Conservation (phyloP, 1,140 invertebrate species). For the Cotesia vestalis region DNA sequence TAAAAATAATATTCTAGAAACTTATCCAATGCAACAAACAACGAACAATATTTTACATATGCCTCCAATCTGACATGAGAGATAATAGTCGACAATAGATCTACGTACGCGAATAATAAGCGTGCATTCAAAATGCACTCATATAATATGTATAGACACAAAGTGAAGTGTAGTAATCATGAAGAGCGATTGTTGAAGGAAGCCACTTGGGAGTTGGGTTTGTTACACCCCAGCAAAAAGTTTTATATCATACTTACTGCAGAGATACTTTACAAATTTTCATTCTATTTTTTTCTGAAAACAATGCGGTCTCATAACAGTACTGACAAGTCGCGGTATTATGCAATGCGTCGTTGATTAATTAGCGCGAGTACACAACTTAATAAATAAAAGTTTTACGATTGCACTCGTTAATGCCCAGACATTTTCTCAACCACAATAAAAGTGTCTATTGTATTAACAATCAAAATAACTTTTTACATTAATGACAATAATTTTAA, state of each 20-base stretch:
- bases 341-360: constrained; percentile 57
- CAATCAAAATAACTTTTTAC: too few species aligned
- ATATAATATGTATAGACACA: background rate
- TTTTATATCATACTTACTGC: background rate
- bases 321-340: constrained; percentile 4
- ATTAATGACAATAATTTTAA: too few species aligned
- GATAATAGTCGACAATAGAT: background rate
- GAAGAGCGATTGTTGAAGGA: background rate
- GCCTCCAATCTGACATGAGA: background rate
- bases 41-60: background rate
- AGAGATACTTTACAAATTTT: background rate
- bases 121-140: background rate
- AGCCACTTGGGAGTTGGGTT: background rate
- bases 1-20: too few species aligned
- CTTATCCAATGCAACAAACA: too few species aligned
- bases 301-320: constrained; percentile 4
- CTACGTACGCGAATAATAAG: background rate
- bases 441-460: too few species aligned
- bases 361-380: constrained; percentile 55
- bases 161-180: background rate
- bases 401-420: constrained; percentile 12
- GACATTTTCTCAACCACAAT: too few species aligned
- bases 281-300: background rate
- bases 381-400: constrained; percentile 12
- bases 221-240: background rate